Evolutionary conservation across 2,888 invertebrate species (phyloP).

Genomic region (Punctoribates punctum): DNA sequence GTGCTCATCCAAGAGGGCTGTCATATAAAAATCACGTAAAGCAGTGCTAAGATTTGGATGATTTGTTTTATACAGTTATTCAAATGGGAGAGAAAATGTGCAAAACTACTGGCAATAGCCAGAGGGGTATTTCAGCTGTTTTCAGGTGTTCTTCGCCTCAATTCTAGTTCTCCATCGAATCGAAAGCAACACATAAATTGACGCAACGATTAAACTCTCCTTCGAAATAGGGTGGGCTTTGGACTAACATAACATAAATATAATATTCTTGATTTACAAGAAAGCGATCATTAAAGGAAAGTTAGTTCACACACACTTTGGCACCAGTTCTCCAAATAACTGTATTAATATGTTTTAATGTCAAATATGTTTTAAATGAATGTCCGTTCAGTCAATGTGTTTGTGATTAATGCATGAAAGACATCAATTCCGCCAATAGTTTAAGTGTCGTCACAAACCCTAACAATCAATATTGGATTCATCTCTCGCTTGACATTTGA

Average conservation of each 20-base stretch:
- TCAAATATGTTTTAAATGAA: conserved; percentile 9
- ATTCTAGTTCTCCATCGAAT: conserved; percentile 26
- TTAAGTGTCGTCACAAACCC: no score
- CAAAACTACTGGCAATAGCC: not conserved
- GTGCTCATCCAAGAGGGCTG: conserved; percentile 9
- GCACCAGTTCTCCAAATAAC: conserved; percentile 14
- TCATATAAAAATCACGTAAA: not conserved
- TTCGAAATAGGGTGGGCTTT: conserved; percentile 29
- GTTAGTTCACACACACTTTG: conserved; percentile 29
- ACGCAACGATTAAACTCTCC: conserved; percentile 30
- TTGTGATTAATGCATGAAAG: not conserved
- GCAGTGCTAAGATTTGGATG: not conserved
- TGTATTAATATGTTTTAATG: conserved; percentile 17
- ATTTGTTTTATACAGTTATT: conserved; percentile 17
- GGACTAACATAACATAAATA: conserved; percentile 16
- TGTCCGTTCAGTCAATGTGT: not conserved
- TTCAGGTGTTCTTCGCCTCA: conserved; percentile 24
- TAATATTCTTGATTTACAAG: conserved; percentile 33
- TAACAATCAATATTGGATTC: not conserved
- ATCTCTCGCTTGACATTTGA: not conserved
- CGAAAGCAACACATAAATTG: conserved; percentile 10
- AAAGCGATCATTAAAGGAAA: conserved; percentile 33
- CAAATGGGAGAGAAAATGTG: not conserved
- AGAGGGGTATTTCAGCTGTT: not conserved
- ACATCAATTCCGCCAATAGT: no score